Base-by-base conservation (phyloP, 2,888 invertebrate genomes). In the Aelia acuminata region DNA sequence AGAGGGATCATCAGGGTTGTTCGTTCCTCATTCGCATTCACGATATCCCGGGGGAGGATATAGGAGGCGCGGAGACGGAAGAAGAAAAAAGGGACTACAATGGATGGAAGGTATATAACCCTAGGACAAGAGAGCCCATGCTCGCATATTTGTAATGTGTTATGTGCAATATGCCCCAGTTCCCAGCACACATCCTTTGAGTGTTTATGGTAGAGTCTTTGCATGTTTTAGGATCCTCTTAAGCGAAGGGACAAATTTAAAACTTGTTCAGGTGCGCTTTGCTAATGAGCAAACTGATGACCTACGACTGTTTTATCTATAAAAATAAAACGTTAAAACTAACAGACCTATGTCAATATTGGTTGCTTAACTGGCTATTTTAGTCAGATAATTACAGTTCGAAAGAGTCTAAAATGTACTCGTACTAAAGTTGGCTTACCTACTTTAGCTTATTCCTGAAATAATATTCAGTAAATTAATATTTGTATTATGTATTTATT, bases 1-100 rank as follows among this genome's bases (percentile, higher is more conserved):
- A 35, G 63, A 10, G 63, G 63, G 63, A 70, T 70, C 63, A 70
- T 70, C 63, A 70, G 31, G 63, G 63, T 35, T 70, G 63, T 70
- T 70, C 63, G 31, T 70, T 70, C 63, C 63, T 70, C 63, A 70
- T 70, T 70, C 63, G 63, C 63, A 70, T 70, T 70, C 35, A 70
- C 63, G 35, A 70, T 70, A 70, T 4, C 63, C 63, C 18, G 35
- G 35, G 31, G 0, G 63, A 35, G 63, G 35, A 70, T 70, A 70
- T 18, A 7, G 18, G 15, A 7, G 8, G 18, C 31, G 15, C 4
- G 18, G 63, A 18, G 18, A 7, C 31, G 1, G 0, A 70, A 70
- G 35, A 70, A 63, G 20, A 70, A 70, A 43, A 43, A 43, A 43
- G 43, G 35, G 35, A 1, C 5, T 35, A 7, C 31, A 70, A 70